Base-by-base conservation (phyloP, 2,797 vertebrate species). In the Enteromius viviparus region DNA sequence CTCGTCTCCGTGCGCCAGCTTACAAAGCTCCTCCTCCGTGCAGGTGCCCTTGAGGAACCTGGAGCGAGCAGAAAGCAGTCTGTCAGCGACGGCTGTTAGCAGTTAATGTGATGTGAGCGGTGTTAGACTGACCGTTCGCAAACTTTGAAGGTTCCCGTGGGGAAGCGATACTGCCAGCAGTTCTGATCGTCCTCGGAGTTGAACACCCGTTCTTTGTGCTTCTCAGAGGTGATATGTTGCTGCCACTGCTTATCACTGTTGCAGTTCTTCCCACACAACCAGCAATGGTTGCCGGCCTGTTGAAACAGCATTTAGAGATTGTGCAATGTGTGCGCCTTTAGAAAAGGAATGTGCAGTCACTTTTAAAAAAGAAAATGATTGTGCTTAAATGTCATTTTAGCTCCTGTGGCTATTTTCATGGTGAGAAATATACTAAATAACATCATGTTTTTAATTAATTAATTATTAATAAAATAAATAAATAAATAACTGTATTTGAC, bases 231-330 rank as follows among this genome's bases (percentile, higher is more conserved):
- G 93, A 99, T 99, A 88, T 99, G 98, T 92, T 97, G 97, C 91
- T 99, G 97, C 98, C 98, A 99, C 91, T 99, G 98, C 88, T 97
- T 98, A 88, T 99, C 98, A 3, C 98, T 99, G 91, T 99, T 99
- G 90, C 97, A 99, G 94, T 98, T 99, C 91, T 98, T 99, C 84
- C 98, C 97, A 87, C 98, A 99, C 89, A 99, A 95, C 98, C 98
- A 99, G 88, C 98, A 99, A 90, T 99, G 98, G 84, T 98, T 98
- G 85, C 98, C 97, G 82, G 96, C 96, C 98, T 99, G 88, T 34
- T 17, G 8, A 64, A 64, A 81, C 58, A 51, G 14, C 29, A 74
- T 75, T 64, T 76, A 6, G 80, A 40, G 11, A 4, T 42, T 34
- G 4, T 47, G 37, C 10, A 58, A 42, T 15, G 2, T 3, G 19